phyloP scores from a whole-genome alignment of 2,113 vertebrate species.

The Colistium nudipinnis region DNA sequence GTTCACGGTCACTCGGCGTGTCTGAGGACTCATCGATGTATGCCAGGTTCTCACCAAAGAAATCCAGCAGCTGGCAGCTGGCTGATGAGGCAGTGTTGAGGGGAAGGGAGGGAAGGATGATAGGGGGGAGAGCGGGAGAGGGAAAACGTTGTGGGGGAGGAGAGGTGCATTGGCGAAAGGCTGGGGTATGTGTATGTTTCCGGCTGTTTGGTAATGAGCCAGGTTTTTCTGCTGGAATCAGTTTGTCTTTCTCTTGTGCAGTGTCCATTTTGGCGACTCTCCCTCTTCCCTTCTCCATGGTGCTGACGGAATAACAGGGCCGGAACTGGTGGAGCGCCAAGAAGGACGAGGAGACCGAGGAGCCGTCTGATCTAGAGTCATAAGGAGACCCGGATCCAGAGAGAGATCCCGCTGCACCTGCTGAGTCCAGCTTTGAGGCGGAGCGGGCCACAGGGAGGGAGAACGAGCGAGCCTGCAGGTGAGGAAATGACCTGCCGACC shows the following conservation, averaged over 20 bases:
- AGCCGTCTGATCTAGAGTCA: slow-evolving; percentile 70
- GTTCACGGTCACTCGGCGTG: slow-evolving; percentile 82
- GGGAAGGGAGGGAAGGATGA: slow-evolving; percentile 40
- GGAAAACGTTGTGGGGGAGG: not conserved
- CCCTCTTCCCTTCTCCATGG: slow-evolving; percentile 21
- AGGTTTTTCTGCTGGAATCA: slow-evolving; percentile 7
- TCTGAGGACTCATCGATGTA: slow-evolving; percentile 93
- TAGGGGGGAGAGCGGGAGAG: slow-evolving; percentile 3
- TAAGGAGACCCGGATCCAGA: slow-evolving; percentile 66
- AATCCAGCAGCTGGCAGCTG: slow-evolving; percentile 83
- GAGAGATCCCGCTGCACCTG: slow-evolving; percentile 33
- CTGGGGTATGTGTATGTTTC: not conserved
- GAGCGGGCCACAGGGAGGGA: slow-evolving; percentile 66
- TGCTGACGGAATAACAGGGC: not conserved
- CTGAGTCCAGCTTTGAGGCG: slow-evolving; percentile 51
- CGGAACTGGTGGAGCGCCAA: slow-evolving; percentile 25
- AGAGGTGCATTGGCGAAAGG: not conserved
- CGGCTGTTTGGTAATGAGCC: slow-evolving; percentile 4
- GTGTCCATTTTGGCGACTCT: not conserved
- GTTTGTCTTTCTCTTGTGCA: slow-evolving; percentile 18
- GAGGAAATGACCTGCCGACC: slow-evolving; percentile 52
- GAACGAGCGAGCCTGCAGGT: slow-evolving; percentile 61
- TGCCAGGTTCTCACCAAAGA: slow-evolving; percentile 88
- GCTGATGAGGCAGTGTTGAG: slow-evolving; percentile 26
- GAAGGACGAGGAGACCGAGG: slow-evolving; percentile 53